Evolutionary conservation across 2,113 vertebrate genomes (phyloP).

Genomic region (Barnardius zonarius): DNA sequence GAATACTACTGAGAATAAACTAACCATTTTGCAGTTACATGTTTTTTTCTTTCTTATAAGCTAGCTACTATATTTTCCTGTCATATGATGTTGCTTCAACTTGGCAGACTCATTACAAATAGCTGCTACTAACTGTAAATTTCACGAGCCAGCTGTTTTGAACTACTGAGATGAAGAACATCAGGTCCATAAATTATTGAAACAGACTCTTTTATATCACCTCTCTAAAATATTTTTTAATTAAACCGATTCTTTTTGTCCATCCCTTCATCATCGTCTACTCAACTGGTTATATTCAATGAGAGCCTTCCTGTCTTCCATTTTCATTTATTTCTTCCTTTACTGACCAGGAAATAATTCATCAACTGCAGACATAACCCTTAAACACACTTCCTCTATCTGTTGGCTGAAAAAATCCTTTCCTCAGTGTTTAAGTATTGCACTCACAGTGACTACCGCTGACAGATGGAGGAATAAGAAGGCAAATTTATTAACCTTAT

Average conservation of each 20-base stretch:
- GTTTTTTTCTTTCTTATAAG: background rate
- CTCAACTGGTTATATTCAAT: background rate
- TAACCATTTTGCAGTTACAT: background rate
- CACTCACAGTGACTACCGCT: background rate
- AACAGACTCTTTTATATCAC: background rate
- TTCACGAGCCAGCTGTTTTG: background rate
- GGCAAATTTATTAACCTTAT: background rate
- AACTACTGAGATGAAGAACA: background rate
- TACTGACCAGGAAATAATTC: background rate
- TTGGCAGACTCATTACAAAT: background rate
- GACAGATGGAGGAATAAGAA: background rate
- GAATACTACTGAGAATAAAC: background rate
- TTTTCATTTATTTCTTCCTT: background rate
- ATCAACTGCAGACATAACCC: background rate
- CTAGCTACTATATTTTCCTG: background rate
- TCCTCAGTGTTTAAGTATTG: background rate
- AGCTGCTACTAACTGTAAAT: background rate
- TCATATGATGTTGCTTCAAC: background rate
- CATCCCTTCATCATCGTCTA: background rate
- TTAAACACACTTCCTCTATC: background rate
- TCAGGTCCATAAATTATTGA: background rate
- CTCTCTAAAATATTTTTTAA: background rate
- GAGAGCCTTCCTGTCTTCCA: background rate
- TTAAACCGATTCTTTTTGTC: background rate
- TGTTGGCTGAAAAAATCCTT: background rate